phyloP scores from a whole-genome alignment of 2,113 vertebrate genomes.

The Gnathonemus longibarbis region DNA sequence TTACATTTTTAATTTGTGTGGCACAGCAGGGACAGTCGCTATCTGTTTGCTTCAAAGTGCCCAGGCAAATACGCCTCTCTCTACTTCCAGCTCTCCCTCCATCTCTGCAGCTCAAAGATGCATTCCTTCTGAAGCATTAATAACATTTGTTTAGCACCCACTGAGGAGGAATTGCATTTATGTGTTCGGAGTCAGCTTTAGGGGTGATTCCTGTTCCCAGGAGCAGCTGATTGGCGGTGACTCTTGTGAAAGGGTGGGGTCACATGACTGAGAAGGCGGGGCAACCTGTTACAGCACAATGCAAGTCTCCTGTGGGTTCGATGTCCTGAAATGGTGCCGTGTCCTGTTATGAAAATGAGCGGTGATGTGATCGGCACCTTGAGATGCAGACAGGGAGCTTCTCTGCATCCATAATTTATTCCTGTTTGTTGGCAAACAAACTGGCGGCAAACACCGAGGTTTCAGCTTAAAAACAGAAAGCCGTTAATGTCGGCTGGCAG shows the following conservation, averaged over 20 bases:
- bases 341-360: neutral
- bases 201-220: neutral
- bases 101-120: neutral
- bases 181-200: neutral
- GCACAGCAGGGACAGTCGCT: neutral
- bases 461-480: neutral
- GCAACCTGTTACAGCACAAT: neutral
- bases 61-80: neutral
- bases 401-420: neutral
- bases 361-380: neutral
- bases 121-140: neutral
- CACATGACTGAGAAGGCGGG: neutral
- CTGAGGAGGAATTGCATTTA: neutral
- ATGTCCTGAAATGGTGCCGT: neutral
- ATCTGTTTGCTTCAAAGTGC: neutral
- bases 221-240: neutral
- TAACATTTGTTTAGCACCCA: neutral
- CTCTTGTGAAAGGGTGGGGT: neutral
- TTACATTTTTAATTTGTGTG: conserved; percentile 6
- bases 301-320: neutral
- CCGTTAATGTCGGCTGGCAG: neutral
- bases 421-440: neutral
- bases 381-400: neutral
- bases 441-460: neutral
- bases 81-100: neutral